A percentile compares a stretch with the other conserved stretches of the same genome.
These are phyloP conservation scores for Campylorhamphus procurvoides DNA, from an alignment of 2,113 vertebrate species.

Conservation along the genomic window DNA sequence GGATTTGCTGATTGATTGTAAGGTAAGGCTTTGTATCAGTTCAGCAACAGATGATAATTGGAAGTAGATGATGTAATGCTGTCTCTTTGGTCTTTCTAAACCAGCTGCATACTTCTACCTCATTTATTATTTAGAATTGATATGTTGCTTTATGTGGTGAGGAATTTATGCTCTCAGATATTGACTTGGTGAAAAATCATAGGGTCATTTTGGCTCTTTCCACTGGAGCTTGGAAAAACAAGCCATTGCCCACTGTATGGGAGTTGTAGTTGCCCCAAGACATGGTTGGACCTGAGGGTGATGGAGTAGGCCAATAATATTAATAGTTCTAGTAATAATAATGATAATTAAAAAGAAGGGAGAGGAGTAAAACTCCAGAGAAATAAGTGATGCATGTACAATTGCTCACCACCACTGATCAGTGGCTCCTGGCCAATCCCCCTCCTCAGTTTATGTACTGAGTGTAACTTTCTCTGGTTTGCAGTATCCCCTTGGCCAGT, in stretches of 20 bases:
- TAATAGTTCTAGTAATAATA: neutral
- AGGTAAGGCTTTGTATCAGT: neutral
- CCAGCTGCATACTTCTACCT: neutral
- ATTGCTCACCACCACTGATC: neutral
- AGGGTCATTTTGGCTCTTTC: neutral
- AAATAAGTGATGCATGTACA: neutral
- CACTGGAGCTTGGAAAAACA: neutral
- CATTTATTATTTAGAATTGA: slow-evolving; percentile 53
- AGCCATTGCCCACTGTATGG: rapidly evolving
- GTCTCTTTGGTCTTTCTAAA: neutral
- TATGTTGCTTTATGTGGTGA: neutral
- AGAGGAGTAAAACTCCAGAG: neutral
- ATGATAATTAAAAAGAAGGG: neutral
- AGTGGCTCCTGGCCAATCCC: neutral
- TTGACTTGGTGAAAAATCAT: neutral
- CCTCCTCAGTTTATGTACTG: too few species aligned
- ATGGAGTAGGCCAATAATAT: neutral
- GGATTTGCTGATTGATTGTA: neutral
- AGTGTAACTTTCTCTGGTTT: neutral
- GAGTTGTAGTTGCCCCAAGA: neutral
- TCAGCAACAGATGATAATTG: neutral
- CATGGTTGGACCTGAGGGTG: rapidly evolving
- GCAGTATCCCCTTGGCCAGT: neutral
- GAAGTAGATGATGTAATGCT: neutral
- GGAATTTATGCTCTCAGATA: slow-evolving; percentile 1